Base-by-base conservation (phyloP, 2,113 vertebrate species). In the Coturnix japonica region DNA sequence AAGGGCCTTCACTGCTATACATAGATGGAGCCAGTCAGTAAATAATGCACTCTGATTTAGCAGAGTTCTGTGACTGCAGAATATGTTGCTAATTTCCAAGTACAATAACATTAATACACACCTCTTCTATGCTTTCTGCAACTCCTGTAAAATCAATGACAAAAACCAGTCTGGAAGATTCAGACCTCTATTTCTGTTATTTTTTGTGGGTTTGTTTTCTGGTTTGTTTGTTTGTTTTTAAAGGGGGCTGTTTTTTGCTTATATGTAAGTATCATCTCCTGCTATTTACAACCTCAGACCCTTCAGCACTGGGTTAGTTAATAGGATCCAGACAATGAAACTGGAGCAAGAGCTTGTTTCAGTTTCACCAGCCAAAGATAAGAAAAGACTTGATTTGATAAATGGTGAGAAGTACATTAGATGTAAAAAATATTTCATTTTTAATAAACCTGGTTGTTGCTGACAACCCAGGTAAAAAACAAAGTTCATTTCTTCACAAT, bases 401-500 rank as follows among this genome's bases (percentile, higher is more conserved):
- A 93, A 94, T 85, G 81, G 69, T 81, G 57, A 93, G 33, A 81
- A 95, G 65, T 71, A 78, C 91, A 91, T 92, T 95, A 92, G 67
- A 91, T 71, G 79, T 75, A 85, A 74, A 93, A 41, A 31, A 87
- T 85, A 92, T 64, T 95, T 91, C 87, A 89, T 92, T 92, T 96
- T 89, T 91, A 94, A 94, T 91, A 94, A 94, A 91, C 95, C 73
- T 75, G 87, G 81, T 84, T 93, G 89, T 92, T 95, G 92, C 75
- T 95, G 93, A 94, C 87, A 96, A 89, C 30, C 71, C 75, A 91
- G 78, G 84, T 89, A 95, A 93, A 94, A 91, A 92, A 64, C 78
- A 83, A 96, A 93, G 89, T 82, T 95, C 56, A 85, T 92, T 95
- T 93, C 81, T 96, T 93, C 76, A 85, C 94, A 92, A 96, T 93